phyloP scores from a whole-genome alignment of 1,140 invertebrate species.

The Cepaea nemoralis region DNA sequence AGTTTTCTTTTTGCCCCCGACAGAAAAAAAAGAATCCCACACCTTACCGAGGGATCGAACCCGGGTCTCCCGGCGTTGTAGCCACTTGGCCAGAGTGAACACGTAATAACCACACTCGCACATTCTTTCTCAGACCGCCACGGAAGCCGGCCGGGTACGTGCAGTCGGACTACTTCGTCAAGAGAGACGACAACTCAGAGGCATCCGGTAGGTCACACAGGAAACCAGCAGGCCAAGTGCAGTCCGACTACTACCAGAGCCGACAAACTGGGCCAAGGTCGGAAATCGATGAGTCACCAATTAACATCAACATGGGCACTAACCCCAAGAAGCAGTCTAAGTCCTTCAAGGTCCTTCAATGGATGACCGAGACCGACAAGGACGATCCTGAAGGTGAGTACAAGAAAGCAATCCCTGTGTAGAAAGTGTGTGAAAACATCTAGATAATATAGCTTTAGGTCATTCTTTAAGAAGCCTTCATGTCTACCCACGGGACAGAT shows the following conservation, averaged over 20 bases:
- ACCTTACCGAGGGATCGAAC: too few relatives aligned
- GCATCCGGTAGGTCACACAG: constrained; percentile 3
- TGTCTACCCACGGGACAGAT: too few relatives aligned
- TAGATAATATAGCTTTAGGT: neutral
- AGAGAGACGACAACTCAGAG: too few relatives aligned
- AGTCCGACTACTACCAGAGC: constrained; percentile 37
- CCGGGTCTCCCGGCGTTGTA: too few relatives aligned
- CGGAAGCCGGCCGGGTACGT: constrained; percentile 34
- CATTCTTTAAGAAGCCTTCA: too few relatives aligned
- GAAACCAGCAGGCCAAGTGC: constrained; percentile 35
- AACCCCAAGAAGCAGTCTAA: constrained; percentile 58
- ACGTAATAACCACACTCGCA: too few relatives aligned
- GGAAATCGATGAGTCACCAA: constrained; percentile 42
- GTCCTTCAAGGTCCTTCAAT: constrained; percentile 66
- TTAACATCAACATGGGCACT: constrained; percentile 43
- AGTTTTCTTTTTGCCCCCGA: too few relatives aligned
- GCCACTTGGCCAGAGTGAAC: too few relatives aligned
- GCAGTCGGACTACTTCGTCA: constrained; percentile 37
- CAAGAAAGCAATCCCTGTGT: too few relatives aligned
- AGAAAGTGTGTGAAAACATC: neutral
- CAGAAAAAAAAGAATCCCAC: too few relatives aligned
- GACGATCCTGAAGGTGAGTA: constrained; percentile 45
- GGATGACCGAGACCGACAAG: constrained; percentile 65
- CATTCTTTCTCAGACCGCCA: constrained; percentile 19
- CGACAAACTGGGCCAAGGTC: constrained; percentile 34